A percentile compares a stretch with the other conserved stretches of the same genome.
Conservation (phyloP, 2,113 vertebrate genomes). For the Ammodytes dubius region DNA sequence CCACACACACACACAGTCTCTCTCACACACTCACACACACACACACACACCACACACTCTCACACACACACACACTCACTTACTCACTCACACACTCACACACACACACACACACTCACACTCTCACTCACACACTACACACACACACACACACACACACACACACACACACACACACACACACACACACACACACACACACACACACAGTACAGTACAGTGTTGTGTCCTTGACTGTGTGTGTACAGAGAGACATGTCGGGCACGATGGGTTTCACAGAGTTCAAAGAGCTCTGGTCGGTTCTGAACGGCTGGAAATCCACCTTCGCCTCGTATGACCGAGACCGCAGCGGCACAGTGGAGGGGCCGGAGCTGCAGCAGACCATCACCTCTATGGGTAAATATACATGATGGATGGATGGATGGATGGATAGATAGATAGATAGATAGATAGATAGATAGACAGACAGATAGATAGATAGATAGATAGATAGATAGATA, state of each 20-base stretch:
- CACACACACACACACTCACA: too few species aligned
- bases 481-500: too few species aligned
- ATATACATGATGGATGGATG: neutral
- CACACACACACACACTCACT: too few species aligned
- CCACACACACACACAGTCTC: too few species aligned
- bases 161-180: too few species aligned
- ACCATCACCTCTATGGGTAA: conserved; percentile 91
- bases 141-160: too few species aligned
- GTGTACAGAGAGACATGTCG: conserved; percentile 87
- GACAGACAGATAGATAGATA: neutral
- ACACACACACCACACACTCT: too few species aligned
- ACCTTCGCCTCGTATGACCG: conserved; percentile 91
- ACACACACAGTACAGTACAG: neutral
- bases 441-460: neutral
- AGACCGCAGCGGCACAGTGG: conserved; percentile 91
- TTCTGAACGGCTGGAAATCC: conserved; percentile 91
- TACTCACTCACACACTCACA: too few species aligned
- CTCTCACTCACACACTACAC: too few species aligned
- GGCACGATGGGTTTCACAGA: conserved; percentile 93
- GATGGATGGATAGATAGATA: too few species aligned
- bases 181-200: too few species aligned
- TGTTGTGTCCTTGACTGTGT: conserved; percentile 81
- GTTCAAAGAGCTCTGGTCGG: conserved; percentile 93
- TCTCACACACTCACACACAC: too few species aligned
- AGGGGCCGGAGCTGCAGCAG: conserved; percentile 91